Percentiles rank a stretch among this genome's conserved stretches.
Evolutionary conservation across 2,113 vertebrate species (phyloP).

Genomic region (Macrotis lagotis): DNA sequence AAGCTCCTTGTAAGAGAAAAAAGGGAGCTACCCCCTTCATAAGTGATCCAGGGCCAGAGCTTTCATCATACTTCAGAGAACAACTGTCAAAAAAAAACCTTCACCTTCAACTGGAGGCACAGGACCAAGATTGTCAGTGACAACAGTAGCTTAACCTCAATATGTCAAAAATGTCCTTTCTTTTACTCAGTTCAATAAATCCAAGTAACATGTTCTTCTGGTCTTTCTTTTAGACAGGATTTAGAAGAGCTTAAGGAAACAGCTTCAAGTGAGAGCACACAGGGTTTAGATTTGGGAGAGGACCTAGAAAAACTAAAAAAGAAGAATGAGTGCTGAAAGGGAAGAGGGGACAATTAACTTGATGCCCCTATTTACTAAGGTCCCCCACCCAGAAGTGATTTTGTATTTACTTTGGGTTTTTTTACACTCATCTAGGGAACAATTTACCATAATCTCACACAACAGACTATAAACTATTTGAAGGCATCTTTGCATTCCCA

Average conservation of each 20-base stretch:
- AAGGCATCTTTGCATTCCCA: background rate
- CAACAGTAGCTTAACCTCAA: background rate
- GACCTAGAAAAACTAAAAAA: too few species aligned
- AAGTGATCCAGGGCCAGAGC: background rate
- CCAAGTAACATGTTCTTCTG: background rate
- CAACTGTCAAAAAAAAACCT: background rate
- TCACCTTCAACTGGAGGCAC: background rate
- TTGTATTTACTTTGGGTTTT: too few species aligned
- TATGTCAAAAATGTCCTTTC: background rate
- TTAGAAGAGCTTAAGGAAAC: constrained; percentile 6
- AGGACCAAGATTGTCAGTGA: background rate
- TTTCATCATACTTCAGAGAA: constrained; percentile 48
- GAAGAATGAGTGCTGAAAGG: too few species aligned
- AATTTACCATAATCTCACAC: too few species aligned
- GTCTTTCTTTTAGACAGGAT: background rate
- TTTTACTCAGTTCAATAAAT: background rate
- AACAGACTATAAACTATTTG: background rate
- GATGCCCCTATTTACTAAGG: too few species aligned
- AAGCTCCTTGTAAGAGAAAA: constrained; percentile 8
- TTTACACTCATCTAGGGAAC: too few species aligned
- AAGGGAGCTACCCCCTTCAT: constrained; percentile 5
- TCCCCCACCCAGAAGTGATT: too few species aligned
- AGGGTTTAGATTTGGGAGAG: too few species aligned
- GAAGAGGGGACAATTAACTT: too few species aligned
- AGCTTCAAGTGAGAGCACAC: too few species aligned